phyloP scores from a whole-genome alignment of 2,888 invertebrate genomes.

The Pyrrhosoma nymphula region DNA sequence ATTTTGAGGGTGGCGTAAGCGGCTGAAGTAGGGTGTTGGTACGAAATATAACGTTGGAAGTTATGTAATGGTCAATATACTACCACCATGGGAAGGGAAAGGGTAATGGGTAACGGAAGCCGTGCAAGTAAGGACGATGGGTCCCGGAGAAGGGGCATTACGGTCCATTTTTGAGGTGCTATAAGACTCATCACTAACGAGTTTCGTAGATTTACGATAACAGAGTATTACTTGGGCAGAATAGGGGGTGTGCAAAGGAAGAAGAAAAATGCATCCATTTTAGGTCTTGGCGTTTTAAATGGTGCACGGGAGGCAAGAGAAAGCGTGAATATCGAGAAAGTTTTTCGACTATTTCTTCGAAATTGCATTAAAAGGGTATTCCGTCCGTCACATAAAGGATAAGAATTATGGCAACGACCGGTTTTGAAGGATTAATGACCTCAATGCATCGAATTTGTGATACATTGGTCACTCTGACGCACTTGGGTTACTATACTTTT shows the following conservation, averaged over 20 bases:
- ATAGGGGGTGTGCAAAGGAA: too few relatives aligned
- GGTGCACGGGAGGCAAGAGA: background rate
- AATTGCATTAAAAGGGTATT: background rate
- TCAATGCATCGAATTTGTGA: too few relatives aligned
- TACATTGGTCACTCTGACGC: background rate
- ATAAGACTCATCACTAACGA: background rate
- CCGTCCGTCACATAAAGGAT: background rate
- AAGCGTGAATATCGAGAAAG: background rate
- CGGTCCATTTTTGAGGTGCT: background rate
- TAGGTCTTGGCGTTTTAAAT: background rate
- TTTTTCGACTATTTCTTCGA: background rate
- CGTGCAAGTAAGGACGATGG: background rate
- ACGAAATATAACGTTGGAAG: conserved; percentile 3
- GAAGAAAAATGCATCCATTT: background rate
- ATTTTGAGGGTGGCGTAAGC: background rate
- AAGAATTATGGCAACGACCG: background rate
- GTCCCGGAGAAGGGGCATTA: background rate
- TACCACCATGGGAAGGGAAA: background rate
- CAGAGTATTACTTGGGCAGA: background rate
- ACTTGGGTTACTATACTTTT: too few relatives aligned
- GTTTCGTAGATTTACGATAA: background rate
- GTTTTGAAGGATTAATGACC: background rate
- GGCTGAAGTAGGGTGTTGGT: background rate
- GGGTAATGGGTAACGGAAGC: background rate
- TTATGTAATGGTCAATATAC: conserved; percentile 18